Percentiles rank a stretch among this genome's conserved stretches.
phyloP scores from a whole-genome alignment of 1,140 invertebrate species.

The Cepaea nemoralis region DNA sequence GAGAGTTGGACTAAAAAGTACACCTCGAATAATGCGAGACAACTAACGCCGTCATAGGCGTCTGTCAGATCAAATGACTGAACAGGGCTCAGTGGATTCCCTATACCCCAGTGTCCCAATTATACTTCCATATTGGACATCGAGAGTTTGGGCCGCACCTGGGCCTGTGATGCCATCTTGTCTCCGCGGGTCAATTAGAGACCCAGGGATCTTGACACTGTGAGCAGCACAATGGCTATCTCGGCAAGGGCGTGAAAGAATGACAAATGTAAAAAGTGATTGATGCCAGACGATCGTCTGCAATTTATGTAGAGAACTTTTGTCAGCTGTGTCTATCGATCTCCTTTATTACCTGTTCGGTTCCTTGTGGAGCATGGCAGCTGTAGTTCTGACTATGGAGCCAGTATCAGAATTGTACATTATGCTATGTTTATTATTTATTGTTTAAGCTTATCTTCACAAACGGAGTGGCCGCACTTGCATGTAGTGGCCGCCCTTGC shows the following conservation, averaged over 20 bases:
- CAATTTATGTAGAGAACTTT: neutral
- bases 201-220: neutral
- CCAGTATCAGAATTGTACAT: too few relatives aligned
- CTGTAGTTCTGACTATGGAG: too few relatives aligned
- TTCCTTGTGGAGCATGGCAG: too few relatives aligned
- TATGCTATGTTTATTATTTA: too few relatives aligned
- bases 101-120: constrained; percentile 1
- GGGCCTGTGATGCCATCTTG: neutral
- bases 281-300: neutral
- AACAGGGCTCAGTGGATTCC: neutral
- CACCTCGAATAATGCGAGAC: neutral
- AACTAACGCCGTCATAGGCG: neutral
- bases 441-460: too few relatives aligned
- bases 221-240: neutral
- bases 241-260: neutral
- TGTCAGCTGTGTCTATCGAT: too few relatives aligned
- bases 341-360: too few relatives aligned
- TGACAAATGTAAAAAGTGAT: neutral
- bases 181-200: neutral
- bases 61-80: constrained; percentile 3
- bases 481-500: too few relatives aligned
- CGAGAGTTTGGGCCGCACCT: neutral
- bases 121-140: constrained; percentile 7
- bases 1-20: too few relatives aligned
- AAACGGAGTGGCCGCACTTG: too few relatives aligned